A percentile compares a stretch with the other conserved stretches of the same genome.
phyloP scores from a whole-genome alignment of 2,113 vertebrate species.

The Leptobrachium ailaonicum region DNA sequence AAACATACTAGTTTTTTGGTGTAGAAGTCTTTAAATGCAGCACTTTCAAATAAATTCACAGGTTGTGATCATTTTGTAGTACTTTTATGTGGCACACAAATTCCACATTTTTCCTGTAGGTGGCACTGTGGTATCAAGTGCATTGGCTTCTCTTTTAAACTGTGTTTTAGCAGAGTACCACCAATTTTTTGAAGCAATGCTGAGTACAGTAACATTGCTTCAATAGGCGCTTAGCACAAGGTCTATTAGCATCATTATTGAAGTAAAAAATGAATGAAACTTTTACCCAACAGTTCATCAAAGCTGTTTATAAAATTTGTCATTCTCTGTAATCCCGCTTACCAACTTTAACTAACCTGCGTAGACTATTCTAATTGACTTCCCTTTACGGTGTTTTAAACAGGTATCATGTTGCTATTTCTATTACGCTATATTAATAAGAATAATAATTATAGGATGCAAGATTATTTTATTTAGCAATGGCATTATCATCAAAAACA shows the following conservation, averaged over 20 bases:
- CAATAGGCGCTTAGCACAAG: neutral
- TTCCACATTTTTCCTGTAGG: constrained; percentile 27
- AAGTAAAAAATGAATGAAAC: neutral
- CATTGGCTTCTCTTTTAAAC: neutral
- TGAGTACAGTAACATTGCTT: neutral
- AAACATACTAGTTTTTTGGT: no score
- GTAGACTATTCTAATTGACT: no score
- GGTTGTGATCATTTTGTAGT: neutral
- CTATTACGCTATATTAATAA: neutral
- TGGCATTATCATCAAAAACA: neutral
- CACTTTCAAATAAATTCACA: no score
- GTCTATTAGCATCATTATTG: neutral
- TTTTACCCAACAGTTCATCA: no score
- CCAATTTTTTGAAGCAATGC: neutral
- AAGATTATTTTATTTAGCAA: neutral
- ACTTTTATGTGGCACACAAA: neutral
- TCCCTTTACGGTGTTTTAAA: no score
- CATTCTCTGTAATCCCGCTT: no score
- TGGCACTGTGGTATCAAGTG: constrained; percentile 39
- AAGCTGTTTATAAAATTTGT: no score
- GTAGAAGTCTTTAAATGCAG: no score
- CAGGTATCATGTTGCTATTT: neutral
- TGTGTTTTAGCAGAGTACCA: neutral
- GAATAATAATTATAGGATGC: neutral
- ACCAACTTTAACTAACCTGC: no score